These are phyloP conservation scores for Astropecten irregularis DNA, from an alignment of 53 echinoderm and acorn worm species.

Conservation along the genomic window DNA sequence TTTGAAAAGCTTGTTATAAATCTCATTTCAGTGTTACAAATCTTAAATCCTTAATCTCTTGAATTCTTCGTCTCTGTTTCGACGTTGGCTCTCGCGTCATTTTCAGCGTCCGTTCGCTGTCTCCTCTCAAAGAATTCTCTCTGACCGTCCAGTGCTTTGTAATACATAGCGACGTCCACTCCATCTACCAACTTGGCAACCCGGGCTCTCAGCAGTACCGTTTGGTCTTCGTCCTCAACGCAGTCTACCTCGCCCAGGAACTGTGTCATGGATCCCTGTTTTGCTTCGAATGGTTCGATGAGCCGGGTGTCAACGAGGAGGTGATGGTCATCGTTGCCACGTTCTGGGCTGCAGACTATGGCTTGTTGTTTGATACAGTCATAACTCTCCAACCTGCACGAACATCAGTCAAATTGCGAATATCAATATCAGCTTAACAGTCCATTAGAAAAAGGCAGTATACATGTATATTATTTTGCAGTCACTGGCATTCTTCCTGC, in stretches of 20 bases:
- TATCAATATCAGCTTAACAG: too few species aligned
- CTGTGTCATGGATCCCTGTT: conserved; percentile 63
- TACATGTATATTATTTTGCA: too few species aligned
- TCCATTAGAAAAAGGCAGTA: too few species aligned
- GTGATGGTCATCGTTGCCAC: conserved; percentile 11
- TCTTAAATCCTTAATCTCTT: too few species aligned
- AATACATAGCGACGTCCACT: conserved; percentile 63
- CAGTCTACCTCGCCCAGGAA: conserved; percentile 74
- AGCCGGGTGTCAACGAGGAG: conserved; percentile 58
- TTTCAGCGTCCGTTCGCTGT: background rate
- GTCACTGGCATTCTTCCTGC: too few species aligned
- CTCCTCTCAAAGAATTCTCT: conserved; percentile 3
- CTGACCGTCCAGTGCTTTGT: conserved; percentile 67
- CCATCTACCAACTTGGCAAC: conserved; percentile 72
- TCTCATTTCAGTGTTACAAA: too few species aligned
- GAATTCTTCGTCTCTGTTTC: too few species aligned
- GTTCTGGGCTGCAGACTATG: conserved; percentile 37
- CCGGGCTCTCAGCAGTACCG: conserved; percentile 33
- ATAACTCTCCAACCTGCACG: conserved; percentile 64
- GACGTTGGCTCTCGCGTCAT: too few species aligned
- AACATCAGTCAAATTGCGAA: too few species aligned
- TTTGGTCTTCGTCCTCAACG: background rate
- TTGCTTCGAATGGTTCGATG: conserved; percentile 67
- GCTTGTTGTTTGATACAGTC: conserved; percentile 58
- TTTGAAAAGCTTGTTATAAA: too few species aligned